These are phyloP conservation scores for Drosophila hydei DNA, from an alignment of 1,140 invertebrate genomes.

Conservation along the genomic window DNA sequence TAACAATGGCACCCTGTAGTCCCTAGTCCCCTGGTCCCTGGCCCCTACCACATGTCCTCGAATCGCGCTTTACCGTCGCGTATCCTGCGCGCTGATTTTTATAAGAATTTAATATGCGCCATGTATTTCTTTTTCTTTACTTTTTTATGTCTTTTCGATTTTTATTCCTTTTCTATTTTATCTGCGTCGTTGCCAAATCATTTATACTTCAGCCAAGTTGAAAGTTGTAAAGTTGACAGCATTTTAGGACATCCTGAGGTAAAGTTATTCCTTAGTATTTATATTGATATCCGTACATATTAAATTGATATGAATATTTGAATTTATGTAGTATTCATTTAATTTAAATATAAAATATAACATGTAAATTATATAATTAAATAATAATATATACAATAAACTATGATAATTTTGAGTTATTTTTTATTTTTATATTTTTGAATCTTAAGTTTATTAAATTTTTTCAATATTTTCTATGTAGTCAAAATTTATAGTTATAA, in stretches of 20 bases:
- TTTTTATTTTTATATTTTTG: no score
- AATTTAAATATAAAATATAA: no score
- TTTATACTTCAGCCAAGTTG: constrained; percentile 12
- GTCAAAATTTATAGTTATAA: no score
- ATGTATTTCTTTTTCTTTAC: constrained; percentile 36
- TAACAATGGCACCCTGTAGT: constrained; percentile 66
- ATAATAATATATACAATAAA: no score
- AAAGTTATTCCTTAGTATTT: no score
- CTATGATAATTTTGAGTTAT: no score
- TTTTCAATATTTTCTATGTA: no score
- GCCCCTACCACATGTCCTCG: constrained; percentile 29
- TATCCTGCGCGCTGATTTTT: constrained; percentile 69
- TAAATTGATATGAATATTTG: no score
- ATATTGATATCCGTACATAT: no score
- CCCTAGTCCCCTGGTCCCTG: background rate
- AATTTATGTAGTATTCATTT: no score
- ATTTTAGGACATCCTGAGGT: background rate
- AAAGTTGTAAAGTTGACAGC: background rate
- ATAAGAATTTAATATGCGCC: constrained; percentile 81
- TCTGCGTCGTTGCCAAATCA: constrained; percentile 47
- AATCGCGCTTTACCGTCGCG: constrained; percentile 35
- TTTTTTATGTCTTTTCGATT: constrained; percentile 59
- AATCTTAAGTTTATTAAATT: no score
- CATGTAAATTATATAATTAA: no score
- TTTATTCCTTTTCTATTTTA: constrained; percentile 43